phyloP scores from a whole-genome alignment of 2,113 vertebrate genomes.

The Scolopax mira region DNA sequence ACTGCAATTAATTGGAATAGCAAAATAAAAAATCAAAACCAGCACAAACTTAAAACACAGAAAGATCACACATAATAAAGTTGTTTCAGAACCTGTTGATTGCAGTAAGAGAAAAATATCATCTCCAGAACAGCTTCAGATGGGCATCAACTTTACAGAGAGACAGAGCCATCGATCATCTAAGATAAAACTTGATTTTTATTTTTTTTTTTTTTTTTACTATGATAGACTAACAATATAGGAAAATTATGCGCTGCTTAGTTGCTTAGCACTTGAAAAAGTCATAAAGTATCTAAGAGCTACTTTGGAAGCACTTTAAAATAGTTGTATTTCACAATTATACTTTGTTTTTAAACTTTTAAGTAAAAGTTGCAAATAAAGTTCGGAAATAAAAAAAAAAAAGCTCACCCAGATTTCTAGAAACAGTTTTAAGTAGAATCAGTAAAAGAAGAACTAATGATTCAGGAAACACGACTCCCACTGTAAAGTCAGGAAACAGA shows the following conservation, averaged over 20 bases:
- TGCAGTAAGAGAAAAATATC: not conserved
- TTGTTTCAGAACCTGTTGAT: not conserved
- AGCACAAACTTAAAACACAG: not conserved
- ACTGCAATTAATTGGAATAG: not conserved
- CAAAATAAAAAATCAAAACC: not conserved
- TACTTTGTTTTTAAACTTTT: not conserved
- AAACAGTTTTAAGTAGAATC: not conserved
- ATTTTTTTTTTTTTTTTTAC: not conserved
- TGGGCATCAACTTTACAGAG: not conserved
- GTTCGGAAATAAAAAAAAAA: not conserved
- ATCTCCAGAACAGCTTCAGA: not conserved
- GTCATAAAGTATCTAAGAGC: not conserved
- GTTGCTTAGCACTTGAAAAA: not conserved
- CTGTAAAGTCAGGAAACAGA: not conserved
- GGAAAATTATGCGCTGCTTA: not conserved
- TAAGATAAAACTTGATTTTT: not conserved
- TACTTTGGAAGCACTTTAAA: not conserved
- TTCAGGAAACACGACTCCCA: not conserved
- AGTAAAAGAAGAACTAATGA: not conserved
- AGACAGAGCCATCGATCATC: not conserved
- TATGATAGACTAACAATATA: not conserved
- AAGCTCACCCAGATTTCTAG: not conserved
- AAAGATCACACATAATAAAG: not conserved
- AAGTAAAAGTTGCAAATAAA: not conserved
- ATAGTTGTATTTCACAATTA: not conserved